Evolutionary conservation across 2,888 invertebrate genomes (phyloP), one percentile per base, ranked within the genome.

Genomic region (Neoaliturus tenellus): DNA sequence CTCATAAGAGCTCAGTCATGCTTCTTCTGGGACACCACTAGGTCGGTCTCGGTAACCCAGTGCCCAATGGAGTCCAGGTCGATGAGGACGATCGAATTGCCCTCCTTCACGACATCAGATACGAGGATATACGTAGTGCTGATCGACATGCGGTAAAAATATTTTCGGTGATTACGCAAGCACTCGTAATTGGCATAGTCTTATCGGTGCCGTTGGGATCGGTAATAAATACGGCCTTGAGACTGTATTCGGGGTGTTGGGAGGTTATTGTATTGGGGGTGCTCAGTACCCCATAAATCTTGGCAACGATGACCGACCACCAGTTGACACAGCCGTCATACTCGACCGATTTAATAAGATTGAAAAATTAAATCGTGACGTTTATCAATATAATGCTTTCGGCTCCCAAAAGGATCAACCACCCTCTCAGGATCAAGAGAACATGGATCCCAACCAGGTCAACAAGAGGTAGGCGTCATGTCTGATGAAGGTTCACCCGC

Each of bases 81-180:
- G 83, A 83, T 20, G 31, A 55, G 14, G 83, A 80, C 39, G 75
- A 83, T 33, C 8, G 20, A 20, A 83, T 83, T 2, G 83, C 83
- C 28, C 31, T 31, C 55, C 51, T 80, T 23, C 80, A 80, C 28
- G 80, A 80, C 20, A 51, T 55, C 12, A 10, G 28, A 5, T 80
- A 80, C 48, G 31, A 23, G 31, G 80, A 80, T 31, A 80, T 80
- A 25, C 48, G 80, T 51, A 20, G 14, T 31, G 80, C 80, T 31
- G 80, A 80, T 20, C 10, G 33, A 25, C 48, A 51, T 10, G 80
- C 80, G 25, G 1, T 80, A 1, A 25, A 51, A 20, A 3, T 20
- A n/a, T 80, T 80, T n/a, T 23, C 20, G 33, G 28, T 6, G 55
- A 80, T 80, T 80, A 28, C 55, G 31, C 48, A 75, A 20, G 44